Evolutionary conservation across 2,888 invertebrate genomes (phyloP).

Genomic region (Leucophenga maculata): DNA sequence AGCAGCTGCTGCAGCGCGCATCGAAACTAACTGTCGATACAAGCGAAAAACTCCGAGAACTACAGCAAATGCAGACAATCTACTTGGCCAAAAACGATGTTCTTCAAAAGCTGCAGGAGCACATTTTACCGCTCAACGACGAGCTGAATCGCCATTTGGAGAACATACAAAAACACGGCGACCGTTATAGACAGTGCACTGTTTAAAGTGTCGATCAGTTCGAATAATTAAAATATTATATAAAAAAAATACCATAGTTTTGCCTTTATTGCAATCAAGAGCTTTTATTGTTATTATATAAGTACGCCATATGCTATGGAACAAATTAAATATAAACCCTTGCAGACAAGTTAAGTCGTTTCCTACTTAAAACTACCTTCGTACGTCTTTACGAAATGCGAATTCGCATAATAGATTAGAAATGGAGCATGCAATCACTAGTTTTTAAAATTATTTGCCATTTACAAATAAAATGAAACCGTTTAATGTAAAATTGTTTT

Average conservation of each 20-base stretch:
- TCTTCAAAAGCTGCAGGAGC: constrained; percentile 75
- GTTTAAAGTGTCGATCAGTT: constrained; percentile 33
- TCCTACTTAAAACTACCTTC: too few species aligned
- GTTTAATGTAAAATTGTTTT: background rate
- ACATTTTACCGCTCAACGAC: constrained; percentile 77
- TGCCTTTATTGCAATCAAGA: background rate
- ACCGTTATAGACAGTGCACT: constrained; percentile 77
- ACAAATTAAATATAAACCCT: too few species aligned
- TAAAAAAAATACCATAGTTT: background rate
- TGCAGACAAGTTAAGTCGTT: too few species aligned
- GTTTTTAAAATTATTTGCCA: too few species aligned
- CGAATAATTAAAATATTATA: background rate
- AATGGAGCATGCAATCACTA: too few species aligned
- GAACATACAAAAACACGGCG: constrained; percentile 77
- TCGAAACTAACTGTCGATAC: constrained; percentile 87
- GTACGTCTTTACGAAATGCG: too few species aligned
- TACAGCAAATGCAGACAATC: constrained; percentile 76
- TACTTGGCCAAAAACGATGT: constrained; percentile 77
- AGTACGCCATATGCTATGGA: constrained; percentile 1
- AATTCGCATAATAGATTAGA: too few species aligned
- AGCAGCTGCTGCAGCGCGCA: constrained; percentile 84
- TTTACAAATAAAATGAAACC: background rate
- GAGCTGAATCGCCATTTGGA: constrained; percentile 78
- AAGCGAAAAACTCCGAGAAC: constrained; percentile 80
- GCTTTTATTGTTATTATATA: background rate